Conservation (phyloP, 2,113 vertebrate genomes). For the Shinisaurus crocodilurus region DNA sequence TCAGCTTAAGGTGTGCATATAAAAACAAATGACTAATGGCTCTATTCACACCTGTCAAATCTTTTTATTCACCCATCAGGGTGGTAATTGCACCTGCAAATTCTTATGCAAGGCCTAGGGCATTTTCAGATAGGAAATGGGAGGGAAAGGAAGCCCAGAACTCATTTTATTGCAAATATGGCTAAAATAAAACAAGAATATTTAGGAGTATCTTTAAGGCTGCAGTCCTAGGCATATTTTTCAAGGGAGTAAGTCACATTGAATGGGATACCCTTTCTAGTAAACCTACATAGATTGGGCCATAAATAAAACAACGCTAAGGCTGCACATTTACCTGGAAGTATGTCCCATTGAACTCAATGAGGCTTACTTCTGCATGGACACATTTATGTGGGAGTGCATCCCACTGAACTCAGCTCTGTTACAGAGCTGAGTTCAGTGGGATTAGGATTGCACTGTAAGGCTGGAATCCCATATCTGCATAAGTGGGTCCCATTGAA, state of each 20-base stretch:
- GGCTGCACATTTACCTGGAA: no score
- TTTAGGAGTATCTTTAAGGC: not conserved
- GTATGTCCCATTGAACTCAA: no score
- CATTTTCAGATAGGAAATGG: not conserved
- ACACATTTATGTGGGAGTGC: no score
- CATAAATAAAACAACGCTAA: no score
- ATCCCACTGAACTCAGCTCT: no score
- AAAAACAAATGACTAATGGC: constrained; percentile 32
- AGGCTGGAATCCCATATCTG: no score
- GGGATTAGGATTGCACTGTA: no score
- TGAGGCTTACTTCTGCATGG: no score
- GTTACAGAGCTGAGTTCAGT: no score
- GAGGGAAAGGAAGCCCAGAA: not conserved
- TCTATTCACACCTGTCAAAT: constrained; percentile 45
- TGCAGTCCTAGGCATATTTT: not conserved
- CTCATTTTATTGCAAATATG: not conserved
- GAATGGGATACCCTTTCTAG: no score
- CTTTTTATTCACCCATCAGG: not conserved
- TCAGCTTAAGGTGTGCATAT: not conserved
- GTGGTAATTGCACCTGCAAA: not conserved
- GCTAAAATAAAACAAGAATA: not conserved
- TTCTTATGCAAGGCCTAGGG: constrained; percentile 3
- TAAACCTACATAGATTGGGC: no score
- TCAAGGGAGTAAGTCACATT: not conserved
- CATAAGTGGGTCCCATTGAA: no score